phyloP scores from a whole-genome alignment of 37 sponge, comb jelly and placozoan species.

The Aphrocallistes beatrix region DNA sequence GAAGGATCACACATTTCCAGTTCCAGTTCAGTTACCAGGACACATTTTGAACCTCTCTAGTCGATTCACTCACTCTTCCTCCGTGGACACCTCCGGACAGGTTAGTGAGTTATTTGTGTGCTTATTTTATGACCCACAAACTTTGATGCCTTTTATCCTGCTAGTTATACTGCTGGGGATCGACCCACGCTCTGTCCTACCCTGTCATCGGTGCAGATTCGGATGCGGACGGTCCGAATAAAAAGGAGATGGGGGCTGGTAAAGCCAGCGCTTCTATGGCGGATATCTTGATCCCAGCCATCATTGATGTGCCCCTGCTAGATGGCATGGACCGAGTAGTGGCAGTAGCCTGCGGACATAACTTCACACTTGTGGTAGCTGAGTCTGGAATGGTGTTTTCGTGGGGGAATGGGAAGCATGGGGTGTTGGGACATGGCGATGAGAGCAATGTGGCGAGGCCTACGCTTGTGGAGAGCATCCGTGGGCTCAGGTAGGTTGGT shows the following conservation, averaged over 20 bases:
- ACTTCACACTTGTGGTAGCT: slow-evolving; percentile 34
- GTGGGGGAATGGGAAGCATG: slow-evolving; percentile 43
- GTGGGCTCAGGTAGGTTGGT: not conserved
- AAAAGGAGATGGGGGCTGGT: not conserved
- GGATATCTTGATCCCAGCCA: not conserved
- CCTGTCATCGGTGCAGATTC: not conserved
- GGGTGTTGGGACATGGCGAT: slow-evolving; percentile 44
- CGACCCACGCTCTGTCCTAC: not conserved
- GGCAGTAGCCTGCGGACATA: slow-evolving; percentile 41
- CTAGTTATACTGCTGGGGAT: slow-evolving; percentile 4
- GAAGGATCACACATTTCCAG: slow-evolving; percentile 22
- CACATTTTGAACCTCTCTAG: not conserved
- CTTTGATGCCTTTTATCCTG: not conserved
- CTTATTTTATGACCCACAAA: not conserved
- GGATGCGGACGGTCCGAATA: not conserved
- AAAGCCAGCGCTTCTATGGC: not conserved
- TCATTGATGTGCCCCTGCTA: slow-evolving; percentile 1
- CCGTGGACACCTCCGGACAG: not conserved
- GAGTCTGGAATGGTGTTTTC: slow-evolving; percentile 25
- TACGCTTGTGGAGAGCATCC: not conserved
- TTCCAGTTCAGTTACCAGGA: not conserved
- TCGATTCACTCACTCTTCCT: not conserved
- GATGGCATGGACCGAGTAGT: not conserved
- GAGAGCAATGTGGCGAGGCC: not conserved
- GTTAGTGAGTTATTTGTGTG: not conserved